phyloP scores from a whole-genome alignment of 2,797 vertebrate genomes.

The Anisognathus igniventris region DNA sequence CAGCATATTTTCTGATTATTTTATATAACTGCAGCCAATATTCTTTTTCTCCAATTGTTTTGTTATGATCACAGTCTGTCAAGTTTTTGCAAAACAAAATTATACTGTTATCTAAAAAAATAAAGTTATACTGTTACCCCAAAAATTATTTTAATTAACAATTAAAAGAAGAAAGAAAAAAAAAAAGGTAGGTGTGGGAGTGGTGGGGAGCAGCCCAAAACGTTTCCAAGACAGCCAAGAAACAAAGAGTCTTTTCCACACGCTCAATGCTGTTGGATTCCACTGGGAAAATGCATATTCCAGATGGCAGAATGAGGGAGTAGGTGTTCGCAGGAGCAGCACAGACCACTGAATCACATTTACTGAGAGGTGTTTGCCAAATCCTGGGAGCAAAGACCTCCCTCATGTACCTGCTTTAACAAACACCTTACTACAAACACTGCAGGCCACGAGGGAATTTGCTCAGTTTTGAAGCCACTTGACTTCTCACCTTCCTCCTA shows the following conservation, averaged over 20 bases:
- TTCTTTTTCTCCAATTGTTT: neutral
- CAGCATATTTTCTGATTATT: neutral
- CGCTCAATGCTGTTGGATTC: rapidly evolving
- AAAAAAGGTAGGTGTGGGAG: rapidly evolving
- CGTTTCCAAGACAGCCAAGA: rapidly evolving
- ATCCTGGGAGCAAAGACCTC: neutral
- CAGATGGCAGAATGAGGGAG: neutral
- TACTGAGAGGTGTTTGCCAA: neutral
- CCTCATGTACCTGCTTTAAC: neutral
- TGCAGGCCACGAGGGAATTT: neutral
- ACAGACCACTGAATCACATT: neutral
- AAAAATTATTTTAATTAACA: neutral
- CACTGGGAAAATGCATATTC: neutral
- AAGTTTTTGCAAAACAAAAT: neutral
- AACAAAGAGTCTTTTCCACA: neutral
- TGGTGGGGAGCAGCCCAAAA: neutral
- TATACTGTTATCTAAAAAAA: neutral
- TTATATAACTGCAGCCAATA: neutral
- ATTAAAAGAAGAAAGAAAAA: neutral
- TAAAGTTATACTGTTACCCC: neutral
- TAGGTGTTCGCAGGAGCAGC: neutral
- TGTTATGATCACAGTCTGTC: neutral
- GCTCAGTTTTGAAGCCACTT: neutral
- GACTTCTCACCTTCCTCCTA: neutral
- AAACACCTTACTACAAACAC: neutral